Base-by-base conservation (phyloP, 53 echinoderm and acorn worm genomes). In the Arbacia lixula region DNA sequence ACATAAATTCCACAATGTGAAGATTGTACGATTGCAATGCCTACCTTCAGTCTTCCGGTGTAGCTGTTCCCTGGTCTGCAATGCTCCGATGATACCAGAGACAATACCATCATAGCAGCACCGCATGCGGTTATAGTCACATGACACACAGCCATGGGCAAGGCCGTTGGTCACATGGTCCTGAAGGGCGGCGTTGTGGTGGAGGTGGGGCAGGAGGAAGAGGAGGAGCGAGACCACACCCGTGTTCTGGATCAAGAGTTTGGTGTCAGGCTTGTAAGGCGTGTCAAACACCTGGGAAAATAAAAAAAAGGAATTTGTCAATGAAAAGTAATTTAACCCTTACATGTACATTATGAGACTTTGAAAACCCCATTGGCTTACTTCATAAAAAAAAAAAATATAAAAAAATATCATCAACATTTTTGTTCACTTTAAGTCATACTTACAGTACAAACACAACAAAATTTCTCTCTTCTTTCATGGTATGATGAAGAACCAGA, bases 51-150 rank as follows among this genome's bases (percentile, higher is more conserved):
- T 92, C 76, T 99, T 92, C 6, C 88, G 85, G 39, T 92, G 88
- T 31, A 99, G 74, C 42, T 89, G 88, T 46, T 99, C 92, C 50
- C 88, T 72, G 46, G 79, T 41, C 65, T 92, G 92, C 87, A 99
- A 62, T 12, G 92, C 91, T 26, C 90, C 91, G 29, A 99, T 61
- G 72, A 95, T 80, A 28, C 88, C 87, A 0, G 92, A 88, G 20
- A 95, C 86, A 36, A 99, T 91, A 14, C 91, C 89, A 57, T 92
- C 91, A 61, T 92, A 92, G 73, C 99, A 99, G 79, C 99, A 94
- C 84, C 92, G 91, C 94, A 99, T 92, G 41, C 94, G 83, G 67
- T 95, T 99, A 84, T 94, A 94, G 53, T 90, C 91, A 66, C 94
- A 99, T 74, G 90, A 90, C 55, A 92, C 68, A 41, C 89, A 87